Base-by-base conservation (phyloP, 2,113 vertebrate genomes). In the Indri indri region DNA sequence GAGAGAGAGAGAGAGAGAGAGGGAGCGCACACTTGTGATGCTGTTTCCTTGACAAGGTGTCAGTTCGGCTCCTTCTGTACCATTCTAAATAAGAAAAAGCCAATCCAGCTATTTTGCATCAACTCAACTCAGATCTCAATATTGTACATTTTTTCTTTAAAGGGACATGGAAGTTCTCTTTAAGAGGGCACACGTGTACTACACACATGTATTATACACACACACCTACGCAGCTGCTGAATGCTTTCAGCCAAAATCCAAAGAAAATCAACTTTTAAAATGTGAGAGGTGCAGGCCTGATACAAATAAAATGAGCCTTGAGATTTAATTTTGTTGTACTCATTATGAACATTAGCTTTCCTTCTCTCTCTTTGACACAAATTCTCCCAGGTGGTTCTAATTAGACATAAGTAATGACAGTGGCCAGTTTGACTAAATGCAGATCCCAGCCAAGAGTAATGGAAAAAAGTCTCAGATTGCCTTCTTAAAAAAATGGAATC, bases 331-430 rank as follows among this genome's bases (percentile, higher is more conserved):
- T 63, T 92, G 30, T 52, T 80, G 5, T 63, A 89, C 96, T 95
- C 86, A 47, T 82, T 47, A 47, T 37, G 74, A 93, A 93, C 52
- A 81, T 91, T 95, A 87, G 32, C 61, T 93, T 89, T 65, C 45
- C 4, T 86, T 96, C 50, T 84, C 57, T 77, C 30, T 20, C 42
- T 96, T 83, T 89, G 94, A 94, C 92, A 77, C 85, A 93, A 88
- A 95, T 93, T 92, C 95, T 96, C 82, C 87, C 94, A 97, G 95
- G 95, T 97, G 96, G 82, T 98, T 98, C 91, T 98, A 94, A 97
- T 98, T 98, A 98, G 76, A 88, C n/a, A 23, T 84, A 95, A 97
- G 68, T 66, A 88, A 95, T 94, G 94, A 97, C 97, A 98, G 81
- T 97, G 95, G 94, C 85, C 63, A 95, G 85, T 96, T 98, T 95